A percentile compares a stretch with the other conserved stretches of the same genome.
phyloP scores from a whole-genome alignment of 1,140 invertebrate genomes.

The Macrobrachium nipponense region DNA sequence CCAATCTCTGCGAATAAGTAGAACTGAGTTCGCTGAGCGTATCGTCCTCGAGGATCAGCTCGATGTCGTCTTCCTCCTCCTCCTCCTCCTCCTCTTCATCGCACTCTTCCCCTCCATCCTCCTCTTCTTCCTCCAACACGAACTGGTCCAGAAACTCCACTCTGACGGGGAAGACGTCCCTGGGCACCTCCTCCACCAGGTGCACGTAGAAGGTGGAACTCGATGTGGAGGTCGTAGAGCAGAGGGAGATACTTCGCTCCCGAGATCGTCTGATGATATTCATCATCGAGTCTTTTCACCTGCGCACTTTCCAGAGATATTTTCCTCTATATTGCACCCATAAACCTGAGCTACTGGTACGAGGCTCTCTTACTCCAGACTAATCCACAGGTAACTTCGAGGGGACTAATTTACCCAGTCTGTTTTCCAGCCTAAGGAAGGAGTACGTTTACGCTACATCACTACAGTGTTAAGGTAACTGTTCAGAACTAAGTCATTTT shows the following conservation, averaged over 20 bases:
- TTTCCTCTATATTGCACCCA: too few species aligned
- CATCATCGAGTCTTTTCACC: too few species aligned
- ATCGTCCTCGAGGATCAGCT: conserved; percentile 23
- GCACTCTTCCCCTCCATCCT: background rate
- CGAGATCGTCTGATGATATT: background rate
- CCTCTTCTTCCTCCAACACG: conserved; percentile 44
- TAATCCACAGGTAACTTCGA: too few species aligned
- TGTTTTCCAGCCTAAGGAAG: too few species aligned
- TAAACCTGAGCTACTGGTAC: too few species aligned
- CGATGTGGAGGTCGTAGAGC: conserved; percentile 25
- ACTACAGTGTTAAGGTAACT: background rate
- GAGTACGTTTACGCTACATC: background rate
- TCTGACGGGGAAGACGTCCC: conserved; percentile 33
- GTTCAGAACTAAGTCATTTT: background rate
- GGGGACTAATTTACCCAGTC: too few species aligned
- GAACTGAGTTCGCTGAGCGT: conserved; percentile 44
- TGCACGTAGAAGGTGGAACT: conserved; percentile 54
- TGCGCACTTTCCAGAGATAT: too few species aligned
- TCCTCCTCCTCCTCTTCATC: background rate
- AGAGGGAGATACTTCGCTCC: conserved; percentile 32
- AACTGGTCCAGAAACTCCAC: conserved; percentile 30
- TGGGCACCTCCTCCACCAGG: conserved; percentile 52
- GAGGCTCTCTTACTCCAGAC: too few species aligned
- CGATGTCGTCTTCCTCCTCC: background rate
- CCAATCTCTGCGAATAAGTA: conserved; percentile 40